These are phyloP conservation scores for Lontra canadensis DNA, from an alignment of 2,113 vertebrate genomes.

Conservation along the genomic window DNA sequence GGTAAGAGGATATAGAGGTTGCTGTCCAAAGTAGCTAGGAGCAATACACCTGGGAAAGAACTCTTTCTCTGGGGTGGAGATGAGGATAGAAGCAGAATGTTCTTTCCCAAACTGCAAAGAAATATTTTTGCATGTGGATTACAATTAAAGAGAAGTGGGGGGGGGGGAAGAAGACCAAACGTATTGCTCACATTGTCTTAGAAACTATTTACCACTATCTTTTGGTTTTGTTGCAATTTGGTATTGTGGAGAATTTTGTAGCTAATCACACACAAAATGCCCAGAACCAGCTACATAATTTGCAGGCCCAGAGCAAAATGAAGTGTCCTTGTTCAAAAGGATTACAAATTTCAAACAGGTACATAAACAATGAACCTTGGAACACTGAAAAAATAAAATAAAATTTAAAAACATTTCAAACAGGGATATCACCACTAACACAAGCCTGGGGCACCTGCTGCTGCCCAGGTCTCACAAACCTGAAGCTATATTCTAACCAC, in stretches of 20 bases:
- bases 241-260: background rate
- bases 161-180: background rate
- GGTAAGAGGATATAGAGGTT: fast-evolving
- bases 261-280: background rate
- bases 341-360: background rate
- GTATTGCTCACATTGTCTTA: background rate
- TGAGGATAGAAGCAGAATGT: background rate
- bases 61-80: background rate
- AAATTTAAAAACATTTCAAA: background rate
- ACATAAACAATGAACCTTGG: no score
- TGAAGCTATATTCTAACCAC: background rate
- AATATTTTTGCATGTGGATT: background rate
- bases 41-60: background rate
- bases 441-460: background rate
- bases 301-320: no score
- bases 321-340: background rate
- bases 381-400: no score
- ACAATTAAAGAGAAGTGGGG: background rate
- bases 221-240: background rate
- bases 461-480: fast-evolving
- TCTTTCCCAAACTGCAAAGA: background rate
- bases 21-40: background rate
- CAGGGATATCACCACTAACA: background rate
- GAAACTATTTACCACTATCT: background rate
- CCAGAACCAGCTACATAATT: background rate